Percentiles rank a stretch among this genome's conserved stretches.
These are phyloP conservation scores for Craniophora ligustri DNA, from an alignment of 2,888 invertebrate genomes.

Conservation along the genomic window DNA sequence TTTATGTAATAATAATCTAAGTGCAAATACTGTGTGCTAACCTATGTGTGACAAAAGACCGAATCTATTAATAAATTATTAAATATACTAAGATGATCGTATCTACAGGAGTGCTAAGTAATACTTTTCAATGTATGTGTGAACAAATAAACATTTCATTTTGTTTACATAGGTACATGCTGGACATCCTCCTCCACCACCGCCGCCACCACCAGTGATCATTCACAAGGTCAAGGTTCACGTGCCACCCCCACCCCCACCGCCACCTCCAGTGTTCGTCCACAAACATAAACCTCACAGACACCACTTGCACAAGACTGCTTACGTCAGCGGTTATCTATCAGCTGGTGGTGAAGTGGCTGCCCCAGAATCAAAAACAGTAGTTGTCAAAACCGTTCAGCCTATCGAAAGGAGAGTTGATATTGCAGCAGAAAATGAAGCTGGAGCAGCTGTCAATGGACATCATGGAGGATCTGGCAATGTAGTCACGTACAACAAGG, in stretches of 20 bases:
- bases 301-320: conserved; percentile 72
- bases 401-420: conserved; percentile 76
- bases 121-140: no score
- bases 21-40: conserved; percentile 20
- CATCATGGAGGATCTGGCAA: conserved; percentile 59
- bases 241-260: not conserved
- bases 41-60: conserved; percentile 13
- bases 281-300: conserved; percentile 73
- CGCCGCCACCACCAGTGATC: conserved; percentile 47
- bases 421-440: conserved; percentile 60
- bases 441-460: conserved; percentile 43
- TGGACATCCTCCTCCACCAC: conserved; percentile 35
- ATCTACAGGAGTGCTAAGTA: no score
- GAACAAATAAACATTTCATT: conserved; percentile 1
- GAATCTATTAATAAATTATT: no score
- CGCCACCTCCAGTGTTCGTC: conserved; percentile 56
- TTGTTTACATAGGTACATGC: conserved; percentile 65
- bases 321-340: conserved; percentile 74
- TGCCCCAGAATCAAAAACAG: conserved; percentile 49
- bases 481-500: conserved; percentile 39
- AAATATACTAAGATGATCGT: no score
- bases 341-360: conserved; percentile 61
- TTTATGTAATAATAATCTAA: conserved; percentile 14
- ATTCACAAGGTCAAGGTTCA: conserved; percentile 51
- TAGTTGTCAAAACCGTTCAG: conserved; percentile 53